A percentile compares a stretch with the other conserved stretches of the same genome.
These are phyloP conservation scores for Xestia c-nigrum DNA, from an alignment of 2,888 invertebrate genomes.

Conservation along the genomic window DNA sequence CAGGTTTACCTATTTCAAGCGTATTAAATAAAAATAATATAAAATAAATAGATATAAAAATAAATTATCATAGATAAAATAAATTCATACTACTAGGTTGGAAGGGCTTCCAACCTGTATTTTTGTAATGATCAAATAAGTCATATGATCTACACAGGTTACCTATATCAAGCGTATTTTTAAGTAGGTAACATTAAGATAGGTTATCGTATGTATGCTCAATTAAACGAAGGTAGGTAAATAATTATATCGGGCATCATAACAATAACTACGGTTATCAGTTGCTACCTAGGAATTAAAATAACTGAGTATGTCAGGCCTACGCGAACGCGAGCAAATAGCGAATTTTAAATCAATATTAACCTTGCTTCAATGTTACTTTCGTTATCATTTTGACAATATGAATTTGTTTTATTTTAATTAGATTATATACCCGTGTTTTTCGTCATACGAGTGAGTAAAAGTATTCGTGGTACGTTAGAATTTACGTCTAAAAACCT, in stretches of 20 bases:
- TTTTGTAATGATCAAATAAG: background rate
- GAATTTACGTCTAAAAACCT: background rate
- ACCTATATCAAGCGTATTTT: conserved; percentile 31
- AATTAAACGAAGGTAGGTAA: conserved; percentile 50
- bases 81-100: no score
- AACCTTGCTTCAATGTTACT: conserved; percentile 37
- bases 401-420: conserved; percentile 6
- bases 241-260: conserved; percentile 55
- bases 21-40: no score
- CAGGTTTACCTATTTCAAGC: no score
- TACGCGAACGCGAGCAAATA: conserved; percentile 33
- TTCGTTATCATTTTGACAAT: conserved; percentile 37
- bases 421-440: background rate
- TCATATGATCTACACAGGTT: conserved; percentile 14
- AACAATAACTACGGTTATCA: conserved; percentile 60
- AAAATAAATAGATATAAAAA: no score
- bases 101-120: no score
- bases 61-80: no score
- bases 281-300: conserved; percentile 59
- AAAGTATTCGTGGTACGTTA: background rate
- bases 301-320: conserved; percentile 35
- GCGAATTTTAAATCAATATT: conserved; percentile 45
- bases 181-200: conserved; percentile 53
- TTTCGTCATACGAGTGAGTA: background rate
- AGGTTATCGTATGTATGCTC: conserved; percentile 53